Evolutionary conservation across 1,140 invertebrate genomes (phyloP).

Genomic region (Triops cancriformis): DNA sequence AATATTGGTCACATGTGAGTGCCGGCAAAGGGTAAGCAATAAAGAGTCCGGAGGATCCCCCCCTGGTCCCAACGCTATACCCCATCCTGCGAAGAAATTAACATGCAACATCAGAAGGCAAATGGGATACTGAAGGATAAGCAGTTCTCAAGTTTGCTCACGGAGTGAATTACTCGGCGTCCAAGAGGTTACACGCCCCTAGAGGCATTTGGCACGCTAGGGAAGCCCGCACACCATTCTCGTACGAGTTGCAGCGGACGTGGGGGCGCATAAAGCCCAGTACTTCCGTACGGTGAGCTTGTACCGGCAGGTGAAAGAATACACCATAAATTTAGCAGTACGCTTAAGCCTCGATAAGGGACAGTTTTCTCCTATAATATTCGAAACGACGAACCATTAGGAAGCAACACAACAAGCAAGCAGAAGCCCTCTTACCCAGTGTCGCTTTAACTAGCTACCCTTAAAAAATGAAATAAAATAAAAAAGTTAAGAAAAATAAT

Average conservation of each 20-base stretch:
- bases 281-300: background rate
- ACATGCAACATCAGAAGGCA: slow-evolving; percentile 13
- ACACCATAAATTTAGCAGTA: background rate
- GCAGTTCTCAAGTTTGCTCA: background rate
- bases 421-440: no score
- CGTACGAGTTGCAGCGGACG: background rate
- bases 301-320: background rate
- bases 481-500: no score
- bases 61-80: background rate
- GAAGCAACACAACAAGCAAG: no score
- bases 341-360: background rate
- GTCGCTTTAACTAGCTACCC: no score
- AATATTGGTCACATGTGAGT: background rate
- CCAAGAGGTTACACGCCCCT: slow-evolving; percentile 8
- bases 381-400: no score
- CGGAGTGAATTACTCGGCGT: background rate
- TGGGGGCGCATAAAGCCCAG: background rate
- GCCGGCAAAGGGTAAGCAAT: background rate
- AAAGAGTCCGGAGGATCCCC: background rate
- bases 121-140: slow-evolving; percentile 6
- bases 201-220: background rate
- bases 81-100: slow-evolving; percentile 1
- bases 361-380: background rate
- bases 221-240: background rate
- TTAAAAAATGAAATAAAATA: no score